Percentiles rank a stretch among this genome's conserved stretches.
These are phyloP conservation scores for Cynaeus angustus DNA, from an alignment of 2,888 invertebrate genomes.

Conservation along the genomic window DNA sequence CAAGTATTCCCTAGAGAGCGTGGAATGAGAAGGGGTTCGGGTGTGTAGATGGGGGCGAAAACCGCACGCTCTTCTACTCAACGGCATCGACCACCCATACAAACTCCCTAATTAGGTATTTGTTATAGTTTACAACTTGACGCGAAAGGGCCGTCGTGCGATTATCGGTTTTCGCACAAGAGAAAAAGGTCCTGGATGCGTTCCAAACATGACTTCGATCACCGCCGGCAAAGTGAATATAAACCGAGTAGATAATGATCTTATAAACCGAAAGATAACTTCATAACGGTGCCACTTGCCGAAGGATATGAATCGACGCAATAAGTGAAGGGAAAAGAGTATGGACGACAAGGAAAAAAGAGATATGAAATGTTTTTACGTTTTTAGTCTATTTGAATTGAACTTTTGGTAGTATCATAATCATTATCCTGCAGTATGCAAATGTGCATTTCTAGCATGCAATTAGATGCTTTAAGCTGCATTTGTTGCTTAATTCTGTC, in stretches of 20 bases:
- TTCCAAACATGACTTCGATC: constrained; percentile 35
- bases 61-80: constrained; percentile 50
- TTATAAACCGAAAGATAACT: constrained; percentile 30
- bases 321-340: not conserved
- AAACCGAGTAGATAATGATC: constrained; percentile 38
- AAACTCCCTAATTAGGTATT: constrained; percentile 58
- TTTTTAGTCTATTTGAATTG: no score
- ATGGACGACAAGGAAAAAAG: not conserved
- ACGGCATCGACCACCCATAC: constrained; percentile 54
- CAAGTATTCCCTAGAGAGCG: constrained; percentile 61
- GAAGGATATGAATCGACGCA: constrained; percentile 7
- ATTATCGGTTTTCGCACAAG: constrained; percentile 34
- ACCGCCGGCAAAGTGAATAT: constrained; percentile 31
- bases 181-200: constrained; percentile 24
- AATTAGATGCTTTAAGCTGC: no score
- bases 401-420: no score
- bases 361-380: not conserved
- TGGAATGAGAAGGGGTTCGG: constrained; percentile 30
- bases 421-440: no score
- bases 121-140: constrained; percentile 55
- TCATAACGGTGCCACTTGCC: constrained; percentile 27
- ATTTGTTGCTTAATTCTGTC: no score
- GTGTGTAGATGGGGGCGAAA: constrained; percentile 48
- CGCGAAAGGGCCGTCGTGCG: constrained; percentile 30
- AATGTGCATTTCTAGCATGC: no score